phyloP scores from a whole-genome alignment of 2,888 invertebrate genomes.

The Watsonalla cultraria region DNA sequence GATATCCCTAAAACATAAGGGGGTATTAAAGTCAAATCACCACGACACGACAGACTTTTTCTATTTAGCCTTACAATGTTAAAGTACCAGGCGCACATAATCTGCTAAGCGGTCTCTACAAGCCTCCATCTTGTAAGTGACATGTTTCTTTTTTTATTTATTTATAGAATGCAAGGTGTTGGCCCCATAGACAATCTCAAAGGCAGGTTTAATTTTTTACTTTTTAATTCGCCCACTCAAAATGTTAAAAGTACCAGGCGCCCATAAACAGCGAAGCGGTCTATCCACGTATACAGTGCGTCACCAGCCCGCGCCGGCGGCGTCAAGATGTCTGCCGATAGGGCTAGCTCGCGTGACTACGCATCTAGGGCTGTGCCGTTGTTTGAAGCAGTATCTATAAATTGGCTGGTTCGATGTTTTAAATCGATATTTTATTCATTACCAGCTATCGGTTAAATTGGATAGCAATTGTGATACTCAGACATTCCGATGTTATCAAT shows the following conservation, averaged over 20 bases:
- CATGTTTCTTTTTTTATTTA: too few species aligned
- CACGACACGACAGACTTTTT: too few species aligned
- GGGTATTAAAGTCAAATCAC: too few species aligned
- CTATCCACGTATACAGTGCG: constrained; percentile 31
- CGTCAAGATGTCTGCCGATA: constrained; percentile 62
- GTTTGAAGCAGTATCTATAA: constrained; percentile 15
- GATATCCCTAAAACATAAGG: too few species aligned
- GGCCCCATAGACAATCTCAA: too few species aligned
- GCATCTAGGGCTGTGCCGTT: constrained; percentile 23
- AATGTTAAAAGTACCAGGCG: constrained; percentile 17
- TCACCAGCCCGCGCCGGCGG: constrained; percentile 24
- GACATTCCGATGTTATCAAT: too few species aligned
- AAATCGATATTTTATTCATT: background rate
- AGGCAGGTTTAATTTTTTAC: too few species aligned
- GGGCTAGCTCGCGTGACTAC: constrained; percentile 46
- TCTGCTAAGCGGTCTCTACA: background rate
- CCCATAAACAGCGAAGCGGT: constrained; percentile 18
- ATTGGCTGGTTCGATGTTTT: background rate
- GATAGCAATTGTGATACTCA: too few species aligned
- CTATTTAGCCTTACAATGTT: background rate
- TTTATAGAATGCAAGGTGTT: background rate
- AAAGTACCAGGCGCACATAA: constrained; percentile 1
- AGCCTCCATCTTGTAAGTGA: too few species aligned
- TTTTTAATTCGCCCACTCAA: background rate
- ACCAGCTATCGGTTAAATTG: too few species aligned